Evolutionary conservation across 2,797 vertebrate genomes (phyloP), one percentile per base, ranked within the genome.

Genomic region (Oreochromis mossambicus): DNA sequence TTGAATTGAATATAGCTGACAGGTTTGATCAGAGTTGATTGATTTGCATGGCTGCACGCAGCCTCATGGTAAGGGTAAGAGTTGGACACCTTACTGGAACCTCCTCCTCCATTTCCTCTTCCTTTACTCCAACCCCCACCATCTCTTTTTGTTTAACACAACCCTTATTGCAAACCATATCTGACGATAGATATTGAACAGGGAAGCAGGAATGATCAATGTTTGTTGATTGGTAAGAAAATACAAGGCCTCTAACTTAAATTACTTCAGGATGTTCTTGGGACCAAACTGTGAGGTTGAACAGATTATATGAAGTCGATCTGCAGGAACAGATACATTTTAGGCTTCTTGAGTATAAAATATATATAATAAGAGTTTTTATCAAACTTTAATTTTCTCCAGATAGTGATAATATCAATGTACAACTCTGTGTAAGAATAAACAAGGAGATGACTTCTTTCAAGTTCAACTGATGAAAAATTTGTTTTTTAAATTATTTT

Each of bases 111-210:
- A 2, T 26, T 38, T 29, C 52, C 10, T 73, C 66, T 8, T n/a
- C n/a, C n/a, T 75, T 50, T 32, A 75, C 43, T 68, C 43, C 70
- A 8, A 29, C 50, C 52, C 51, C 50, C 34, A 9, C 4, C 43
- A n/a, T 48, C 70, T 86, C 75, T 82, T 76, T 63, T 7, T 32
- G 32, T n/a, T 89, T 76, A 82, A 88, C 85, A 88, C 82, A 84
- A 84, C 77, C 77, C 84, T 61, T 6, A 82, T 51, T 90, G 83
- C 88, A 93, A 94, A 94, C 83, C 91, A 91, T 83, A 93, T 93
- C 90, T 92, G 92, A 92, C 89, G 87, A 83, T 78, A 36, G 66
- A 36, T 91, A 94, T 94, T 92, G 92, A 95, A 91, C 78, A 79
- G 82, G 52, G 36, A 81, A 86, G 86, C 46, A 21, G 80, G 81